Percentiles rank a stretch among this genome's conserved stretches.
phyloP scores from a whole-genome alignment of 2,888 invertebrate genomes.

The Nematopogon swammerdamellus region DNA sequence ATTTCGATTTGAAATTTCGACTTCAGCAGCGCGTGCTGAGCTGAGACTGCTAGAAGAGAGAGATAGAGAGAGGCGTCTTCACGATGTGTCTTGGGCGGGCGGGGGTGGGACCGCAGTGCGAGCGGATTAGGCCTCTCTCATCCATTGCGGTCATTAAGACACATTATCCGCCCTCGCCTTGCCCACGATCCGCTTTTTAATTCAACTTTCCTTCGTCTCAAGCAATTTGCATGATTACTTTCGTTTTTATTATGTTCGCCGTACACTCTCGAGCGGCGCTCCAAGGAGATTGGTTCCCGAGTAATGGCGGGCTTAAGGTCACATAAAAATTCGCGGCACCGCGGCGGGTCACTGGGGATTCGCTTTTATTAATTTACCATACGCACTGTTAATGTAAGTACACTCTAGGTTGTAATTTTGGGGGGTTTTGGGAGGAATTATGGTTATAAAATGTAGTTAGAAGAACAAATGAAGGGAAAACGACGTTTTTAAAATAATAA shows the following conservation, averaged over 20 bases:
- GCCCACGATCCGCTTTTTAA: conserved; percentile 41
- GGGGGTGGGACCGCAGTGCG: conserved; percentile 11
- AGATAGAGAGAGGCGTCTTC: too few species aligned
- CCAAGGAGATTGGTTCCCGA: conserved; percentile 13
- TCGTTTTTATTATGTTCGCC: conserved; percentile 49
- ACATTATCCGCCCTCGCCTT: conserved; percentile 31
- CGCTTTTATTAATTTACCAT: background rate
- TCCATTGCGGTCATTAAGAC: conserved; percentile 56
- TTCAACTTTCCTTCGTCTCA: conserved; percentile 48
- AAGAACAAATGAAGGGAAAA: too few species aligned
- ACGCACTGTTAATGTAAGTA: background rate
- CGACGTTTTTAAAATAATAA: too few species aligned
- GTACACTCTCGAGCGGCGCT: conserved; percentile 6
- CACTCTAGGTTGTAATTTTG: too few species aligned
- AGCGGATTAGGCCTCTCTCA: conserved; percentile 40
- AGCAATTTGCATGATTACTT: conserved; percentile 58
- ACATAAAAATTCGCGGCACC: background rate
- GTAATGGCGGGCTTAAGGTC: background rate
- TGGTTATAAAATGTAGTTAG: too few species aligned
- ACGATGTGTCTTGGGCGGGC: too few species aligned
- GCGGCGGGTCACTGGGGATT: background rate
- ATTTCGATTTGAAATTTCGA: too few species aligned
- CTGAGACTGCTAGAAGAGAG: too few species aligned
- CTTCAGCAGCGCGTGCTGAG: too few species aligned
- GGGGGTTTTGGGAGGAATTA: too few species aligned